Evolutionary conservation across 2,113 vertebrate genomes (phyloP), one percentile per base, ranked within the genome.

Genomic region (Bolborhynchus lineola): DNA sequence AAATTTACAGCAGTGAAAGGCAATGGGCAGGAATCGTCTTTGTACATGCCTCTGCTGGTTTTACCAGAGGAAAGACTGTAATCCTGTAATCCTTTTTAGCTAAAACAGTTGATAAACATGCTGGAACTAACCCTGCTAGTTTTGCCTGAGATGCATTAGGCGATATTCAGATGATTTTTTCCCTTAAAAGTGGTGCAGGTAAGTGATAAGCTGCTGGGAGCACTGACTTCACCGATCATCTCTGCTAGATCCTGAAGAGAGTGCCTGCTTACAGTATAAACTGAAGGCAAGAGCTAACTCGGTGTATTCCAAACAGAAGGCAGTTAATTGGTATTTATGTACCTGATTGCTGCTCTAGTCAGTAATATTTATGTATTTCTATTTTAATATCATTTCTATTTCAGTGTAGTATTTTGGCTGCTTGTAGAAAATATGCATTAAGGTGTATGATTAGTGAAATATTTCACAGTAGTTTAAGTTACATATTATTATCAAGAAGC

Each of bases 11-110:
- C 28, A 46, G 44, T 25, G 12, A 87, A 68, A 85, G 29, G 39
- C 0, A 0, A n/a, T 49, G 23, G 62, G 39, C 71, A 65, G 37
- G 35, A 62, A 25, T 47, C 6, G 3, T 49, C 44, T 68, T 33
- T 18, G 8, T 60, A 19, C 7, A 3, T 35, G n/a, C 37, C 50
- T 89, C 50, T 67, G 31, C 69, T 50, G 49, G 25, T 78, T 86
- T 84, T 91, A 67, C 28, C 41, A 57, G 46, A 37, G 64, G 24
- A 57, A 57, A 16, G 41, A 21, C 67, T 72, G 33, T 35, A 59
- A 20, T 69, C 28, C 20, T 1, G 0, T 70, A 46, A 53, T 79
- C 78, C 39, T 52, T 74, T 86, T 75, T 35, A 57, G 35, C 41
- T 67, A 67, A 55, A 77, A 26, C 49, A 64, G 49, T 20, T 59